Conservation (phyloP, 2,113 vertebrate genomes). For the Ginglymostoma cirratum region DNA sequence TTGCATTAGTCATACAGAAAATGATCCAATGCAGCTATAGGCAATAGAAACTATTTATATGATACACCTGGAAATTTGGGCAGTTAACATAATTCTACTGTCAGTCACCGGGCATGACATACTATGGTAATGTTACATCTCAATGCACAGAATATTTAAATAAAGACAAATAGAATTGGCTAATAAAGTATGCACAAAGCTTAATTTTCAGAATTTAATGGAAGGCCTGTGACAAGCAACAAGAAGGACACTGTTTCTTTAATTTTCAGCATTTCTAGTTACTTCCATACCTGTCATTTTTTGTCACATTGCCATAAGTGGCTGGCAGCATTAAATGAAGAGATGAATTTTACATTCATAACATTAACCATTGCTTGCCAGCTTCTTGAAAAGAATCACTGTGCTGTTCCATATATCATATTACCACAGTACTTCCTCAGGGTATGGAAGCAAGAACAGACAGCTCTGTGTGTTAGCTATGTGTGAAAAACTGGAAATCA, state of each 20-base stretch:
- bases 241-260: slow-evolving; percentile 31
- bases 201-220: neutral
- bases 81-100: neutral
- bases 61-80: slow-evolving; percentile 28
- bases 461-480: slow-evolving; percentile 52
- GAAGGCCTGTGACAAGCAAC: neutral
- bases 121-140: neutral
- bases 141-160: slow-evolving; percentile 30
- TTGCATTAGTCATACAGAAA: slow-evolving; percentile 16
- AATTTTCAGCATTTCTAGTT: slow-evolving; percentile 28
- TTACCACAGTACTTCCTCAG: slow-evolving; percentile 70
- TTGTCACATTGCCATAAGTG: slow-evolving; percentile 29
- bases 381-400: slow-evolving; percentile 64
- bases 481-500: slow-evolving; percentile 37
- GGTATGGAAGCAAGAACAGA: slow-evolving; percentile 61
- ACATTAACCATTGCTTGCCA: slow-evolving; percentile 56
- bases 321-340: slow-evolving; percentile 12
- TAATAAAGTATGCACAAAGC: neutral
- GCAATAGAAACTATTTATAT: neutral
- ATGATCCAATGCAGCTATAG: neutral
- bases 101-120: neutral
- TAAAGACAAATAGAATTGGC: neutral
- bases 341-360: slow-evolving; percentile 46
- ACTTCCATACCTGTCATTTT: slow-evolving; percentile 36
- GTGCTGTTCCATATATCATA: slow-evolving; percentile 61